Base-by-base conservation (phyloP, 2,888 invertebrate genomes). In the Deladenus siricidicola region DNA sequence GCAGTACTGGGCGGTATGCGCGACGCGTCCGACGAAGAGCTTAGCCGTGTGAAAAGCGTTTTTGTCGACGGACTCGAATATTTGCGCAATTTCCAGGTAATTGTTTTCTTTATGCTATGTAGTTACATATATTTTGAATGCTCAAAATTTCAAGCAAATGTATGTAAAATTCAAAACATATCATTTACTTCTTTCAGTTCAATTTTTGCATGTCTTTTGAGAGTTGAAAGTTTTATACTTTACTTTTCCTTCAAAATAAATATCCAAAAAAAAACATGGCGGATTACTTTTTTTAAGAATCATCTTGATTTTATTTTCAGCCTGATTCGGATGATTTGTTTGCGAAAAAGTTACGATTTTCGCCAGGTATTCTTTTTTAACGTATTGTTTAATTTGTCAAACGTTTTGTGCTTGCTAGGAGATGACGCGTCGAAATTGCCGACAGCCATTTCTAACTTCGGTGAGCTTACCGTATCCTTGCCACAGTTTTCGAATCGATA, bases 41-140 rank as follows among this genome's bases (percentile, higher is more conserved):
- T 79, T 68, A 48, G 92, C 84, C 90, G 91, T 78, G 89, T 91
- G 60, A 94, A 94, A 82, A 91, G 92, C 82, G 90, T 92, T 67
- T 93, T 93, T 83, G 83, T 91, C 24, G 90, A 90, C 81, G 93
- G 93, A 19, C 88, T 94, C 51, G 93, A 94, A 78, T 93, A 93
- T 80, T 86, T 94, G 70, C 85, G 83, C 49, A 90, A 90, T 82
- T 92, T 91, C 78, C 91, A 92, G 81, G 89, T 90, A 42, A 29
- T 53, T 44, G 29, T 26, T 42, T 51, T 6, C 21, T n/a, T n/a
- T n/a, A n/a, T n/a, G n/a, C n/a, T n/a, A n/a, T n/a, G n/a, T n/a
- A n/a, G n/a, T n/a, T n/a, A n/a, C n/a, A n/a, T n/a, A n/a, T n/a
- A n/a, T n/a, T n/a, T n/a, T n/a, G n/a, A n/a, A n/a, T n/a, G n/a